These are phyloP conservation scores for Piscicola geometra DNA, from an alignment of 2,888 invertebrate species.

Conservation along the genomic window DNA sequence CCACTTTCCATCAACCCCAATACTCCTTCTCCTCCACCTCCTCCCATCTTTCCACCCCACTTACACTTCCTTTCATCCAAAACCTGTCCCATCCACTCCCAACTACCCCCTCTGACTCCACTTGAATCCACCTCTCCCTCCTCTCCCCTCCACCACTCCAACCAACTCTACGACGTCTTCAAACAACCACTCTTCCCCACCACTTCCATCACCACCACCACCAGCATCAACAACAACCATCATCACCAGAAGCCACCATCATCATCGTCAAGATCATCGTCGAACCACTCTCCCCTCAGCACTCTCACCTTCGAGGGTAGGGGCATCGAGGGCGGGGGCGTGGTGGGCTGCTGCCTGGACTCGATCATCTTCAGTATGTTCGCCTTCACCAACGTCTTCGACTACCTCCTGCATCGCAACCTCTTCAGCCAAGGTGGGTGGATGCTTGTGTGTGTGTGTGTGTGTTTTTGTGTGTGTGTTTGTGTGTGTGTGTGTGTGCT, in stretches of 20 bases:
- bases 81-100: neutral
- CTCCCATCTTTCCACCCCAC: neutral
- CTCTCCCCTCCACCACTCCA: neutral
- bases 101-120: neutral
- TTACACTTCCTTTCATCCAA: neutral
- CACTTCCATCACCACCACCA: neutral
- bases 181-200: too few relatives aligned
- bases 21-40: conserved; percentile 3
- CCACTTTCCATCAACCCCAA: neutral
- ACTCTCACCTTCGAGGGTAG: neutral
- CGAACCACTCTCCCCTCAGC: neutral
- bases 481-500: too few relatives aligned
- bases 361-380: conserved; percentile 2
- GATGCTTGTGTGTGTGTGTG: too few relatives aligned
- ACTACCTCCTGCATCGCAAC: neutral
- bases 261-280: neutral
- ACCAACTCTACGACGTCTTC: neutral
- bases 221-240: too few relatives aligned
- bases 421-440: neutral
- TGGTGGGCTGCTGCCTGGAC: neutral
- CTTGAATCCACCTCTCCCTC: neutral
- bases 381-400: conserved; percentile 6
- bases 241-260: neutral
- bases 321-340: neutral
- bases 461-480: too few relatives aligned